Percentiles rank a stretch among this genome's conserved stretches.
Evolutionary conservation across 2,888 invertebrate genomes (phyloP).

Genomic region (Hypselothyrea guttata): DNA sequence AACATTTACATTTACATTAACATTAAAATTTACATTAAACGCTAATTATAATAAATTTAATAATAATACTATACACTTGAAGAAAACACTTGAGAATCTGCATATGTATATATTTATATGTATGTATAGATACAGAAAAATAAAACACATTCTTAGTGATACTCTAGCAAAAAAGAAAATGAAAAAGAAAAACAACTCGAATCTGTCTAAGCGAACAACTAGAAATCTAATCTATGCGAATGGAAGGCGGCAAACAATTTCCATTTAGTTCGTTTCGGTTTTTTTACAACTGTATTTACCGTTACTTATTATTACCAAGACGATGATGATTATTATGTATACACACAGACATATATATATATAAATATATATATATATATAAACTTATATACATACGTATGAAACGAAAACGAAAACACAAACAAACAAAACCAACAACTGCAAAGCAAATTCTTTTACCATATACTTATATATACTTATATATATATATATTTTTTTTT

Average conservation of each 20-base stretch:
- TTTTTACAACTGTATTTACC: slow-evolving; percentile 47
- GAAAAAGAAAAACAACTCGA: slow-evolving; percentile 3
- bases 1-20: slow-evolving; percentile 40
- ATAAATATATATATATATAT: slow-evolving; percentile 11
- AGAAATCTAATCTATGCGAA: slow-evolving; percentile 26
- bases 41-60: slow-evolving; percentile 13
- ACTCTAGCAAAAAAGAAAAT: slow-evolving; percentile 58
- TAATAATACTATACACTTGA: slow-evolving; percentile 22
- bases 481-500: slow-evolving; percentile 31
- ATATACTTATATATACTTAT: too few relatives aligned
- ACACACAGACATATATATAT: slow-evolving; percentile 35
- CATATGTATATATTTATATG: slow-evolving; percentile 27
- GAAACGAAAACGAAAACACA: slow-evolving; percentile 20
- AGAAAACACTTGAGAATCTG: slow-evolving; percentile 16
- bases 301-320: slow-evolving; percentile 54
- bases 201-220: slow-evolving; percentile 3
- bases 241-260: slow-evolving; percentile 23
- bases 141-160: slow-evolving; percentile 65
- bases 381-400: slow-evolving; percentile 28
- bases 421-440: slow-evolving; percentile 15
- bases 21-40: too few relatives aligned
- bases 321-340: slow-evolving; percentile 44
- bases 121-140: slow-evolving; percentile 21
- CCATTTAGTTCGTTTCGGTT: slow-evolving; percentile 26
- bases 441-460: slow-evolving; percentile 46